Evolutionary conservation across 2,888 invertebrate genomes (phyloP), one percentile per base, ranked within the genome.

Genomic region (Drosophila kanekoi): DNA sequence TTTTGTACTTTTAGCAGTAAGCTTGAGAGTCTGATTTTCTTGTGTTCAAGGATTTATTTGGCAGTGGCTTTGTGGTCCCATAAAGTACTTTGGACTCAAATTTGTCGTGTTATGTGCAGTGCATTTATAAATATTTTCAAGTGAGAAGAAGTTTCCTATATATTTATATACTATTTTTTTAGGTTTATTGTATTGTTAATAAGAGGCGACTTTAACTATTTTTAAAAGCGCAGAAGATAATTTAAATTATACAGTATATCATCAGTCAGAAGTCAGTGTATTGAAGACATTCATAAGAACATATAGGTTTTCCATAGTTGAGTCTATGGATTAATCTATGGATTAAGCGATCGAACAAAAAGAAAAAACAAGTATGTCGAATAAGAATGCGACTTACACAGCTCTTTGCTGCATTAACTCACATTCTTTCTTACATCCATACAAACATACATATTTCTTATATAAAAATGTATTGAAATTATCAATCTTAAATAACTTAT

Each of bases 21-120:
- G 61, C 63, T 61, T 61, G 62, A 41, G 60, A 40, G 76, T 63
- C 57, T 63, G 49, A 61, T 72, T 60, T 51, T 52, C 20, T 48
- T 69, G 59, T 74, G 79, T 56, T 71, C 16, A 58, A 66, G 72
- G 87, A 86, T 74, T 83, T 86, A 79, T 72, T 78, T 59, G 41
- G 43, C 73, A 56, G 54, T 59, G 56, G 52, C 77, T 63, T 67
- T 65, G 65, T 57, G 49, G 16, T 60, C 14, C 11, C 18, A 1
- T 23, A n/a, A 28, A 18, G 18, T 58, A 44, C 23, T 28, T 18
- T 18, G 43, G 44, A 11, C 57, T 37, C 18, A 23, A 35, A 6
- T 18, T 16, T 32, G 9, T n/a, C 35, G 41, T 23, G 13, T 43
- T 41, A 44, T 52, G 23, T 20, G 32, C 41, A 14, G 14, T 43